A percentile compares a stretch with the other conserved stretches of the same genome.
Evolutionary conservation across 1,140 invertebrate species (phyloP).

Genomic region (Megalopta genalis): DNA sequence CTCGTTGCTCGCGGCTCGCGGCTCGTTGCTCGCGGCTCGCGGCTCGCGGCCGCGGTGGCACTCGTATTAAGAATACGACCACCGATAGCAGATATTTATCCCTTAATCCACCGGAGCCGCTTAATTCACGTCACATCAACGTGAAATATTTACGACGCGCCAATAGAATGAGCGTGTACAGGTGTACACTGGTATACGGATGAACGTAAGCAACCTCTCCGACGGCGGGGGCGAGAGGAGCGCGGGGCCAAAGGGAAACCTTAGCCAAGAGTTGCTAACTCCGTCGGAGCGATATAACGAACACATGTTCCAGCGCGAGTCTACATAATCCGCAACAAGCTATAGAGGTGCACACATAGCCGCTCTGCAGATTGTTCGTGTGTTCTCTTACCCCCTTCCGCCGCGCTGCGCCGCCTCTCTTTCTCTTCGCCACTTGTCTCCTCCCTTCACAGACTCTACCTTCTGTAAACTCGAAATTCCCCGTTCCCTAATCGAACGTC

Average conservation of each 20-base stretch:
- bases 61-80: conserved; percentile 52
- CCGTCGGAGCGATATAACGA: conserved; percentile 75
- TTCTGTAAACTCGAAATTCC: conserved; percentile 23
- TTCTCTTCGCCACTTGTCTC: neutral
- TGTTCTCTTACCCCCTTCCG: neutral
- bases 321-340: conserved; percentile 76
- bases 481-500: conserved; percentile 22
- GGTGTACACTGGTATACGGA: conserved; percentile 49
- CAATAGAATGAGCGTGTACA: conserved; percentile 14
- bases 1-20: neutral
- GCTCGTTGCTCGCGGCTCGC: too few relatives aligned
- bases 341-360: conserved; percentile 59
- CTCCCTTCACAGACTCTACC: neutral
- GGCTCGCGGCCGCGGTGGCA: neutral
- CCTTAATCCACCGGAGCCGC: conserved; percentile 77
- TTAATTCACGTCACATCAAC: conserved; percentile 78
- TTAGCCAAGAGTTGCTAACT: conserved; percentile 75
- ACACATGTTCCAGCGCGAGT: conserved; percentile 77
- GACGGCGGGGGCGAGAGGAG: conserved; percentile 5
- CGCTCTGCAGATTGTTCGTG: conserved; percentile 1
- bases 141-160: conserved; percentile 78
- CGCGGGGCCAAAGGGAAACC: conserved; percentile 62
- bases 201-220: conserved; percentile 45
- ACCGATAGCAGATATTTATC: conserved; percentile 46
- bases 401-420: neutral